A percentile compares a stretch with the other conserved stretches of the same genome.
Evolutionary conservation across 1,140 invertebrate species (phyloP).

Genomic region (Mya arenaria): DNA sequence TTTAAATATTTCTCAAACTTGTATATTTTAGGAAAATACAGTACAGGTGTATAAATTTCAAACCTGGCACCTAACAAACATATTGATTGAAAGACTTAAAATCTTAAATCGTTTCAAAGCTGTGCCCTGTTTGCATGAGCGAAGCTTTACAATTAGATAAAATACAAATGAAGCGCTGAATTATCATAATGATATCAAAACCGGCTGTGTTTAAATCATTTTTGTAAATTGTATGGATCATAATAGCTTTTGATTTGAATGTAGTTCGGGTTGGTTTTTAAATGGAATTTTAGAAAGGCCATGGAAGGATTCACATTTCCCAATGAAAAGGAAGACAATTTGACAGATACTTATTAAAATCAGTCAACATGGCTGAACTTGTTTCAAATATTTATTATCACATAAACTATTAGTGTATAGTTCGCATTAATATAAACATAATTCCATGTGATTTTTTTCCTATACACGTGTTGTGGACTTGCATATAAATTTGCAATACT

Average conservation of each 20-base stretch:
- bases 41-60: constrained; percentile 49
- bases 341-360: constrained; percentile 38
- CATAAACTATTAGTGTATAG: no score
- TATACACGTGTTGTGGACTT: no score
- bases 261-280: constrained; percentile 8
- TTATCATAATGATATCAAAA: constrained; percentile 34
- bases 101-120: background rate
- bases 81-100: constrained; percentile 40
- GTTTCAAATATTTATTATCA: no score
- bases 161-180: constrained; percentile 31
- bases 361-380: no score
- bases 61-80: constrained; percentile 24
- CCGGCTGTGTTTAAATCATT: constrained; percentile 43
- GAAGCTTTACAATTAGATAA: constrained; percentile 19
- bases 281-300: constrained; percentile 25
- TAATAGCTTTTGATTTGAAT: constrained; percentile 28
- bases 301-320: background rate
- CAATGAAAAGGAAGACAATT: constrained; percentile 35
- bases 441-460: no score
- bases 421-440: no score
- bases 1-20: background rate
- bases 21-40: background rate
- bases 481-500: no score
- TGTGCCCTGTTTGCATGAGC: constrained; percentile 6
- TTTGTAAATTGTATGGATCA: constrained; percentile 14